These are phyloP conservation scores for Dolichoris vasculosae DNA, from an alignment of 1,140 invertebrate species.

Conservation along the genomic window DNA sequence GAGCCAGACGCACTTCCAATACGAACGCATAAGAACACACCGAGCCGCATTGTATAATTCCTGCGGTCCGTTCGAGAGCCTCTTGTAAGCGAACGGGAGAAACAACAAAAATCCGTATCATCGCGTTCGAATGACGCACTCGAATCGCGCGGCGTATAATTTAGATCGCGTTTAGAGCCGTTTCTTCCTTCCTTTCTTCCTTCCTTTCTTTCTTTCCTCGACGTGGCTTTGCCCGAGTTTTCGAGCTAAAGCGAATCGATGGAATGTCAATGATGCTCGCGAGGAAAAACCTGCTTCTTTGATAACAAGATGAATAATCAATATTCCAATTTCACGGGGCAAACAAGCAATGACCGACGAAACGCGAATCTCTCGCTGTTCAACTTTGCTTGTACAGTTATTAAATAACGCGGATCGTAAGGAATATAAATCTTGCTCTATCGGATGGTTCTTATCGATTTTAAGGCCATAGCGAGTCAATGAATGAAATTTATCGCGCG, in stretches of 20 bases:
- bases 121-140: too few species aligned
- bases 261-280: neutral
- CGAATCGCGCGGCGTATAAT: neutral
- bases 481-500: neutral
- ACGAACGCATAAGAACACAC: slow-evolving; percentile 25
- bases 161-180: neutral
- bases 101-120: neutral
- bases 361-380: neutral
- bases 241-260: neutral
- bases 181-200: neutral
- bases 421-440: neutral
- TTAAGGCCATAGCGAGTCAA: too few species aligned
- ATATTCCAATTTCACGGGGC: neutral
- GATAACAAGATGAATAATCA: neutral
- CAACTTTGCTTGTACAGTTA: neutral
- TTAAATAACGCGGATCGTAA: neutral
- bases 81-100: neutral
- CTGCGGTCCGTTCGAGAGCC: neutral
- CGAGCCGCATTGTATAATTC: neutral
- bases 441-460: neutral
- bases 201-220: neutral
- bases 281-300: neutral
- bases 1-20: neutral
- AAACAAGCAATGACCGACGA: neutral
- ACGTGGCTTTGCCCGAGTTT: neutral